Evolutionary conservation across 2,888 invertebrate species (phyloP).

Genomic region (Rotaria sp.): DNA sequence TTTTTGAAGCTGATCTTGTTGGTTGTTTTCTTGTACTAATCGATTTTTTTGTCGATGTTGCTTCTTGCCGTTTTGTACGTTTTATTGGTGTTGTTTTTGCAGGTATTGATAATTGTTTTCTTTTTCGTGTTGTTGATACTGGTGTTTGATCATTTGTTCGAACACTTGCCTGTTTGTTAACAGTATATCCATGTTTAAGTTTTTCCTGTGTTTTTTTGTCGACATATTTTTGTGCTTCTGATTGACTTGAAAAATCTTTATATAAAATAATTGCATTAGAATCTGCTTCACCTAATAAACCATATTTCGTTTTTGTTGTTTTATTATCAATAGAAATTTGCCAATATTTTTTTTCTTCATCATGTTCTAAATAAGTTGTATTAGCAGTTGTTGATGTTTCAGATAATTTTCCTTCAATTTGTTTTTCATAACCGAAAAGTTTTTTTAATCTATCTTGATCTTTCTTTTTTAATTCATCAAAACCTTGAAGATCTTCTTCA

Average conservation of each 20-base stretch:
- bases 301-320: constrained; percentile 1
- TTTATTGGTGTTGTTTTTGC: not conserved
- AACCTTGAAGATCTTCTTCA: not conserved
- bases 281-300: not conserved
- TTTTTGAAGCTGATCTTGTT: not conserved
- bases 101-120: not conserved
- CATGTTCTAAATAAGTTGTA: not conserved
- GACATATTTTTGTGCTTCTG: not conserved
- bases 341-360: not conserved
- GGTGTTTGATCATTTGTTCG: not conserved
- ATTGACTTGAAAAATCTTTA: not conserved
- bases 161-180: not conserved
- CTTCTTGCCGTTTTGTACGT: not conserved
- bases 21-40: not conserved
- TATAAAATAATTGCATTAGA: not conserved
- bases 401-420: not conserved
- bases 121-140: not conserved
- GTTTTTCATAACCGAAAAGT: not conserved
- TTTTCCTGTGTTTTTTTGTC: not conserved
- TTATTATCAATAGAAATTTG: not conserved
- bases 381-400: not conserved
- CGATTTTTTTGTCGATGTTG: not conserved
- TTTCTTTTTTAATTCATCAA: not conserved
- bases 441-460: not conserved
- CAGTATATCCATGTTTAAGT: not conserved